Evolutionary conservation across 2,113 vertebrate species (phyloP), one percentile per base, ranked within the genome.

Genomic region (Cryptotis parvus): DNA sequence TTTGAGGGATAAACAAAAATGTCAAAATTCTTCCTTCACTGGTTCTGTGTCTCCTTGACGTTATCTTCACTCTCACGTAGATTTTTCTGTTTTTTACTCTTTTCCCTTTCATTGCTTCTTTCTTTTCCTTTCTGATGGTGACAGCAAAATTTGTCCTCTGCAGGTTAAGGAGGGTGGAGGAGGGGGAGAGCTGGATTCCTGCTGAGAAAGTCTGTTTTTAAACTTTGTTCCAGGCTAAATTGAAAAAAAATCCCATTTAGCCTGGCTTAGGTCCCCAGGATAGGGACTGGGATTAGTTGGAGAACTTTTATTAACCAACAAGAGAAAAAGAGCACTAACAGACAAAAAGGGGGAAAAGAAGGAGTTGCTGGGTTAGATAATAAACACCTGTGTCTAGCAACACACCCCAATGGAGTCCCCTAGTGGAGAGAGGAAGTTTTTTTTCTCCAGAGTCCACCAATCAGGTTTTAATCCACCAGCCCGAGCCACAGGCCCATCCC

Each of bases 1-100:
- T 90, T 72, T 70, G 52, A 85, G 65, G 9, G 82, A 45, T 83
- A 55, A 79, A 52, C 61, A 92, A 72, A 55, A 33, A 43, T n/a
- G 29, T n/a, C 55, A 29, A 39, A 68, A 37, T 12, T 24, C 1
- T 52, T 83, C 39, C 1, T 39, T 14, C 65, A 29, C 37, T 80
- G 49, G 3, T 20, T 79, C 9, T 0, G 9, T 41, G n/a, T 70
- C 72, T 43, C n/a, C n/a, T 41, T 77, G 66, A 91, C 43, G 11
- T 45, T 45, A 6, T 45, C 43, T 45, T 45, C 43, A 45, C 43
- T 7, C 43, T 45, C 43, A 45, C 43, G 11, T 45, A 45, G 43
- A 7, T 45, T 11, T 45, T 45, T 45, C 6, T 45, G 43, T 45
- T 45, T 45, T 45, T 45, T 11, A 7, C 43, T 45, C 11, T 45